Conservation (phyloP, 2,888 invertebrate species). For the Stomorhina lunata region DNA sequence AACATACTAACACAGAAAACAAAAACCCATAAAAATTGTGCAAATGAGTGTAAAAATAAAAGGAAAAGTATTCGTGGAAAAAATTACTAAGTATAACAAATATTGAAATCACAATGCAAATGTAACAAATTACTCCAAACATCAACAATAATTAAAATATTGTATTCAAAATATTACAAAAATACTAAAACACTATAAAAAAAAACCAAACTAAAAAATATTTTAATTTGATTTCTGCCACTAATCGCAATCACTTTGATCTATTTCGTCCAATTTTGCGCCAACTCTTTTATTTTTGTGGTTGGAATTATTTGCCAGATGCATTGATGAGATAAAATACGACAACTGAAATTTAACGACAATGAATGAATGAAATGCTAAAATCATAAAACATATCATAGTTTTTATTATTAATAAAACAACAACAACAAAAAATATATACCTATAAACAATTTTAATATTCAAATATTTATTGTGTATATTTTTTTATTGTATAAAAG, state of each 20-base stretch:
- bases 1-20: neutral
- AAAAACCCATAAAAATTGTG: neutral
- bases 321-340: slow-evolving; percentile 69
- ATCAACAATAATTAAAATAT: slow-evolving; percentile 32
- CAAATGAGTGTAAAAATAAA: neutral
- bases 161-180: neutral
- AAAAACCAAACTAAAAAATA: neutral
- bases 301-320: slow-evolving; percentile 68
- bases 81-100: neutral
- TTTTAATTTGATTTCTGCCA: neutral
- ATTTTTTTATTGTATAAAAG: neutral
- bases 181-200: neutral
- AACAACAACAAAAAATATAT: no score
- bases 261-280: neutral
- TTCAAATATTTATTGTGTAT: slow-evolving; percentile 17
- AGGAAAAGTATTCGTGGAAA: neutral
- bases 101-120: slow-evolving; percentile 41
- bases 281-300: slow-evolving; percentile 30
- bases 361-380: slow-evolving; percentile 5
- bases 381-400: slow-evolving; percentile 1
- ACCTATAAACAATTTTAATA: neutral
- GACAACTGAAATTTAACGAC: slow-evolving; percentile 22
- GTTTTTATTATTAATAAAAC: no score
- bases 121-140: slow-evolving; percentile 55
- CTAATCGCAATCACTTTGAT: neutral